Evolutionary conservation across 1,140 invertebrate genomes (phyloP).

Genomic region (Orchestia grillus): DNA sequence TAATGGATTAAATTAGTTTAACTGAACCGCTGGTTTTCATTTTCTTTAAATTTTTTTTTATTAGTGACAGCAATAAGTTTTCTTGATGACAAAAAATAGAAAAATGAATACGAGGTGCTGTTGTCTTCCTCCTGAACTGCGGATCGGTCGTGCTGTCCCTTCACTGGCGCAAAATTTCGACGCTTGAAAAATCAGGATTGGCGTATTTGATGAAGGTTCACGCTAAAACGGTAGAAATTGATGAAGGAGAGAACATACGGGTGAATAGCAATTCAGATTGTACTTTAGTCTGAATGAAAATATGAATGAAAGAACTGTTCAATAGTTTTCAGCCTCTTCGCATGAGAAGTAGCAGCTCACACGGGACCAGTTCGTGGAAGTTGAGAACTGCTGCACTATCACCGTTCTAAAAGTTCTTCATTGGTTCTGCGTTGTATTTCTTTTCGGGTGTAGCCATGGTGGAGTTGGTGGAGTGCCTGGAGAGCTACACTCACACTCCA

Average conservation of each 20-base stretch:
- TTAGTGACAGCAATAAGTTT: neutral
- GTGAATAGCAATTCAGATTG: neutral
- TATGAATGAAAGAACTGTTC: neutral
- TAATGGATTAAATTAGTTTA: no score
- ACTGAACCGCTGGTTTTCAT: neutral
- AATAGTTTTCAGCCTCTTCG: neutral
- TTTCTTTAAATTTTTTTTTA: neutral
- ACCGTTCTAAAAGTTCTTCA: neutral
- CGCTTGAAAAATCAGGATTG: neutral
- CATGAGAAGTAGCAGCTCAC: neutral
- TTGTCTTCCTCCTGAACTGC: neutral
- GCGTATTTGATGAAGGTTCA: neutral
- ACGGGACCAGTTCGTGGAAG: neutral
- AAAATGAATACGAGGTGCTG: neutral
- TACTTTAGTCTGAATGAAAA: neutral
- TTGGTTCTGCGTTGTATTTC: neutral
- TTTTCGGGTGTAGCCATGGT: neutral
- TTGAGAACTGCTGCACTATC: neutral
- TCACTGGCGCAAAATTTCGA: neutral
- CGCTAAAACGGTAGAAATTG: neutral
- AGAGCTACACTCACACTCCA: conserved; percentile 40
- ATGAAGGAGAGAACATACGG: neutral
- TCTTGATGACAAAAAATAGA: neutral
- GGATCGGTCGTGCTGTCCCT: neutral
- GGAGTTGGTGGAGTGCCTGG: conserved; percentile 22